phyloP scores from a whole-genome alignment of 2,113 vertebrate species.

The Campylomormyrus tamandua region DNA sequence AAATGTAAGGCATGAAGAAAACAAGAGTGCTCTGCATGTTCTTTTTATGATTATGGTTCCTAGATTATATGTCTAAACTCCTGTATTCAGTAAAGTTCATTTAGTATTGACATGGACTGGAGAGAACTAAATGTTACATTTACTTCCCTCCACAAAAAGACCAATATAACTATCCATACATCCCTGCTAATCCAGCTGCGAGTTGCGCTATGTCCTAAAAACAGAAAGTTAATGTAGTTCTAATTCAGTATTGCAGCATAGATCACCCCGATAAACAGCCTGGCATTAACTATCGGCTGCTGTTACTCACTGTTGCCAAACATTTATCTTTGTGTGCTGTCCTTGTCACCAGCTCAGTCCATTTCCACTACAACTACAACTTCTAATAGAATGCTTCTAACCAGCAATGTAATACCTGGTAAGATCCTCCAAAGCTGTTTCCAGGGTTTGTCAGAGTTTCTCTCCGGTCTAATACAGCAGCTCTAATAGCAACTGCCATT shows the following conservation, averaged over 20 bases:
- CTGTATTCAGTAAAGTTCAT: background rate
- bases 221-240: background rate
- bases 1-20: background rate
- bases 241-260: background rate
- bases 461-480: background rate
- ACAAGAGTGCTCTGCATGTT: background rate
- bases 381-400: slow-evolving; percentile 45
- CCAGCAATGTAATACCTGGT: slow-evolving; percentile 36
- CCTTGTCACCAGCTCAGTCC: slow-evolving; percentile 42
- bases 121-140: background rate
- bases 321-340: slow-evolving; percentile 20
- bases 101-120: background rate
- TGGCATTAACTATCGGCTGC: background rate
- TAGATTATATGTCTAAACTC: background rate
- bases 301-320: background rate
- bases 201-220: background rate
- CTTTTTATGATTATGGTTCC: background rate
- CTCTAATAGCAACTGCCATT: background rate
- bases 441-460: background rate
- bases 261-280: background rate
- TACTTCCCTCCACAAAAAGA: background rate
- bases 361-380: slow-evolving; percentile 36
- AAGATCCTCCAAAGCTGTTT: slow-evolving; percentile 30
- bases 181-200: background rate
- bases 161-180: background rate